These are phyloP conservation scores for Campaea margaritaria DNA, from an alignment of 2,888 invertebrate genomes.

Conservation along the genomic window DNA sequence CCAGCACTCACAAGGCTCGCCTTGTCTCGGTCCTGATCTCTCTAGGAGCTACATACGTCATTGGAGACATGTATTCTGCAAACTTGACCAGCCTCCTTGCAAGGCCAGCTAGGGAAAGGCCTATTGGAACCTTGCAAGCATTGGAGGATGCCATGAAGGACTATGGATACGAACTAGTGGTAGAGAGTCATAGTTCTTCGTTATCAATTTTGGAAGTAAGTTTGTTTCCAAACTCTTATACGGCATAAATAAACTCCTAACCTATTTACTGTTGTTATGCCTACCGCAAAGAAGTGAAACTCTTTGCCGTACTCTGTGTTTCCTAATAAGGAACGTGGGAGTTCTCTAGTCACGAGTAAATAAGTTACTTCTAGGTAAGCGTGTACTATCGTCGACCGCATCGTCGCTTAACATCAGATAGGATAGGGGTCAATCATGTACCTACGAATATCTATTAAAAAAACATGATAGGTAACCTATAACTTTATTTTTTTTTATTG, in stretches of 20 bases:
- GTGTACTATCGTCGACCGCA: no score
- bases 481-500: no score
- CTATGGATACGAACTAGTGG: conserved; percentile 87
- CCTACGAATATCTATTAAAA: no score
- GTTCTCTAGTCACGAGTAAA: no score
- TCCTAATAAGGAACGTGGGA: no score
- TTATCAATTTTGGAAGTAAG: conserved; percentile 88
- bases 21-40: conserved; percentile 89
- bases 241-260: not conserved
- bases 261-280: no score
- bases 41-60: conserved; percentile 91
- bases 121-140: conserved; percentile 88
- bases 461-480: no score
- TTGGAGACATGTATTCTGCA: conserved; percentile 92
- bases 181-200: conserved; percentile 90
- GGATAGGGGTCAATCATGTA: no score
- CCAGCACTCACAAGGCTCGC: conserved; percentile 87
- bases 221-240: not conserved
- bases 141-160: conserved; percentile 88
- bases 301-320: no score
- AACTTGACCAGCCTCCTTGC: conserved; percentile 91
- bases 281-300: no score
- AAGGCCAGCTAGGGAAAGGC: conserved; percentile 88
- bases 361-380: no score
- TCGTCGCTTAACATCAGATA: no score